Evolutionary conservation across 2,888 invertebrate genomes (phyloP).

Genomic region (Luperina testacea): DNA sequence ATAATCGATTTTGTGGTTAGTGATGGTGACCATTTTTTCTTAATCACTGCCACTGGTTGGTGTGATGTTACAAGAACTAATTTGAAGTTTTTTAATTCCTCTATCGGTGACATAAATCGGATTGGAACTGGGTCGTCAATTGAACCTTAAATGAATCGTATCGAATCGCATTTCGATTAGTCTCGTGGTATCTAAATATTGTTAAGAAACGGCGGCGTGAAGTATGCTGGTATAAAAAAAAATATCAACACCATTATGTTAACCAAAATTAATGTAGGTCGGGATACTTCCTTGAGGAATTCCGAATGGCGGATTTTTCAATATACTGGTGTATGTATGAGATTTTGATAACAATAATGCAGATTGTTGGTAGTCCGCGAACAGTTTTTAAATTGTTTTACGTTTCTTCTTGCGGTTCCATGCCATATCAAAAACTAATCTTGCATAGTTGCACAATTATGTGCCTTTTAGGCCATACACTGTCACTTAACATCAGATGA

Average conservation of each 20-base stretch:
- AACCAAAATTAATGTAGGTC: neutral
- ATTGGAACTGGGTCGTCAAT: conserved; percentile 41
- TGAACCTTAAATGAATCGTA: conserved; percentile 51
- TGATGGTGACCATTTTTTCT: neutral
- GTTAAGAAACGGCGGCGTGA: conserved; percentile 10
- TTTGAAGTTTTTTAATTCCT: conserved; percentile 19
- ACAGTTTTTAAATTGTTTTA: neutral
- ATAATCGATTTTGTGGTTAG: neutral
- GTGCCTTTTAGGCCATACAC: neutral
- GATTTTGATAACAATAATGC: neutral
- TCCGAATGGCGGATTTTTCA: no score
- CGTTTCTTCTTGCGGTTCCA: neutral
- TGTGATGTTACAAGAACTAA: conserved; percentile 27
- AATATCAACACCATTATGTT: neutral
- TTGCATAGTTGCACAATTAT: neutral
- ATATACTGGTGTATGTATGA: neutral
- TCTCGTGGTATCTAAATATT: conserved; percentile 29
- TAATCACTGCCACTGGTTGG: neutral
- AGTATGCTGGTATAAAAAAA: conserved; percentile 8
- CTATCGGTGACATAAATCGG: conserved; percentile 23
- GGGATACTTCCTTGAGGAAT: neutral
- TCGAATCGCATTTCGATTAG: conserved; percentile 36
- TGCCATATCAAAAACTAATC: neutral
- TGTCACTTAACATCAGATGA: conserved; percentile 25
- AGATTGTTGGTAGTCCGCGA: neutral